phyloP scores from a whole-genome alignment of 2,888 invertebrate genomes.

The Agrochola lota region DNA sequence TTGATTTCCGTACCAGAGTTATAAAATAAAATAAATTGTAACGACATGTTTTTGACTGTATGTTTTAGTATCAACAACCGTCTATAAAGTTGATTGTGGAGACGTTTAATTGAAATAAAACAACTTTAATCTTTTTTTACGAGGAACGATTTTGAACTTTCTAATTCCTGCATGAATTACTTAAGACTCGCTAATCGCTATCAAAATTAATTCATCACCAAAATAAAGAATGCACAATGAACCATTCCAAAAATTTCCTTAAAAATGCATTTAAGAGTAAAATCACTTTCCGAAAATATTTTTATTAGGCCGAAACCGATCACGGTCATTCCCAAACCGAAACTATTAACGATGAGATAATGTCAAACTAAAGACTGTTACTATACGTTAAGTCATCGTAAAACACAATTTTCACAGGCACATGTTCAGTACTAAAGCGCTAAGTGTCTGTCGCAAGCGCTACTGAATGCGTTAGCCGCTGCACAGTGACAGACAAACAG shows the following conservation, averaged over 20 bases:
- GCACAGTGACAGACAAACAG: constrained; percentile 75
- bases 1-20: constrained; percentile 49
- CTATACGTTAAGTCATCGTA: constrained; percentile 45
- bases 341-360: constrained; percentile 44
- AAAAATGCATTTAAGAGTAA: background rate
- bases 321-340: constrained; percentile 8
- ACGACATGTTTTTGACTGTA: constrained; percentile 32
- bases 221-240: constrained; percentile 26
- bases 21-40: constrained; percentile 54
- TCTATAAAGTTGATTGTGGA: constrained; percentile 26
- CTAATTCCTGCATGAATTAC: constrained; percentile 44
- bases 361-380: constrained; percentile 25
- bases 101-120: constrained; percentile 34
- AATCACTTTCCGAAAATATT: constrained; percentile 44
- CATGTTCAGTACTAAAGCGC: constrained; percentile 50
- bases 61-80: constrained; percentile 34
- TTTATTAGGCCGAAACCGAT: constrained; percentile 35
- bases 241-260: constrained; percentile 11
- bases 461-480: constrained; percentile 67
- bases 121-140: constrained; percentile 3
- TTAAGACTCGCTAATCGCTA: constrained; percentile 3
- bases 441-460: constrained; percentile 69
- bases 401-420: constrained; percentile 55
- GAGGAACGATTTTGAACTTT: constrained; percentile 24
- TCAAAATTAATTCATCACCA: constrained; percentile 31